These are phyloP conservation scores for Andrena bucephala DNA, from an alignment of 2,888 invertebrate genomes.

Conservation along the genomic window DNA sequence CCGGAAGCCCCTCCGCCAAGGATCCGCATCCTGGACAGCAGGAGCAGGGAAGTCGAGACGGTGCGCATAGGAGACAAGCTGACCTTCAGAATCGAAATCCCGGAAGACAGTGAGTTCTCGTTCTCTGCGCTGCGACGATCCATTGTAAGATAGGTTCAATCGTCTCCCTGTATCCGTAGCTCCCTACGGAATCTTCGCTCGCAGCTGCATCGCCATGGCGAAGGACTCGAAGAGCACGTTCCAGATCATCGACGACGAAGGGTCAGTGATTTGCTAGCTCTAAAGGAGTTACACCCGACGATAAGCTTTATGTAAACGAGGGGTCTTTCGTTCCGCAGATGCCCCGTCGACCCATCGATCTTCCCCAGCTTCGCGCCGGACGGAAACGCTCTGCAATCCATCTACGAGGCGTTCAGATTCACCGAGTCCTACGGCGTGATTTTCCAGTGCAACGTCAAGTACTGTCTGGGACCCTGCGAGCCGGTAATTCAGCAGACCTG, in stretches of 20 bases:
- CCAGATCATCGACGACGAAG: slow-evolving; percentile 98
- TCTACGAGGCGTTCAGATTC: slow-evolving; percentile 97
- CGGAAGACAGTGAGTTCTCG: slow-evolving; percentile 94
- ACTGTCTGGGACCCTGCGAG: slow-evolving; percentile 97
- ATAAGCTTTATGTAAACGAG: not conserved
- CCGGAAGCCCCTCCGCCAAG: slow-evolving; percentile 97
- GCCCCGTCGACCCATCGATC: slow-evolving; percentile 96
- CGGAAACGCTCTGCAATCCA: slow-evolving; percentile 95
- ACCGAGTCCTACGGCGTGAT: slow-evolving; percentile 98
- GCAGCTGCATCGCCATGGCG: slow-evolving; percentile 98
- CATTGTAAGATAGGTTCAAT: not conserved
- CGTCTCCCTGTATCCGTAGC: slow-evolving; percentile 86
- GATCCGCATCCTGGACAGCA: slow-evolving; percentile 95
- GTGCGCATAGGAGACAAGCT: slow-evolving; percentile 97
- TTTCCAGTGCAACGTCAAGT: slow-evolving; percentile 98
- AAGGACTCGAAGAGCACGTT: slow-evolving; percentile 98
- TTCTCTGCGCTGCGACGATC: not conserved
- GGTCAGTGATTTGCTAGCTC: slow-evolving; percentile 86
- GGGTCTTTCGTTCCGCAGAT: slow-evolving; percentile 85
- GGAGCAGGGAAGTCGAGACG: slow-evolving; percentile 95
- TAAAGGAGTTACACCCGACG: not conserved
- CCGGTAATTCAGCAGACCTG: slow-evolving; percentile 87
- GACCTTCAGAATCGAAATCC: slow-evolving; percentile 98
- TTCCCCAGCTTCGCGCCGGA: slow-evolving; percentile 97
- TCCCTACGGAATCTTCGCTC: slow-evolving; percentile 97